A percentile compares a stretch with the other conserved stretches of the same genome.
These are phyloP conservation scores for Rhynchomys soricoides DNA, from an alignment of 2,113 vertebrate genomes.

Conservation along the genomic window DNA sequence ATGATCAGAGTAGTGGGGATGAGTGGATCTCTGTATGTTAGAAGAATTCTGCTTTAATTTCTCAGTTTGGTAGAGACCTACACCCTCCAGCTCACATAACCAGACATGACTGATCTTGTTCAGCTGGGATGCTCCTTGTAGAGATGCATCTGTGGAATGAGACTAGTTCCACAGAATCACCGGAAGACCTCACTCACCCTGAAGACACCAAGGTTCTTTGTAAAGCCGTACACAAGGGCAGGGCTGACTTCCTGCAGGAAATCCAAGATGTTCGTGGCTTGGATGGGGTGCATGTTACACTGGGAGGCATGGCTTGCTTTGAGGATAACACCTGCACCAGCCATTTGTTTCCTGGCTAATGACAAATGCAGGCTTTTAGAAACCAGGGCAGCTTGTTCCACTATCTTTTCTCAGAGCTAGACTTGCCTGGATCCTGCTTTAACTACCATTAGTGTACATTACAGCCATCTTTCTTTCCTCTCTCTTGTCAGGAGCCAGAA, in stretches of 20 bases:
- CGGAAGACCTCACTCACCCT: constrained; percentile 94
- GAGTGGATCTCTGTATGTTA: not conserved
- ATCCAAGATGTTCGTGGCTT: constrained; percentile 96
- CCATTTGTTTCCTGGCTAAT: not conserved
- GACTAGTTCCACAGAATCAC: constrained; percentile 93
- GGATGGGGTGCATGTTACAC: constrained; percentile 96
- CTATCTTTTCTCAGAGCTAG: not conserved
- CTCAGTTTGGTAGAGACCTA: constrained; percentile 96
- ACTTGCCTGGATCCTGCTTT: not conserved
- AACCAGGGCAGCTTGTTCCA: not conserved
- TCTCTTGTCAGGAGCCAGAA: not conserved
- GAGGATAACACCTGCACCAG: constrained; percentile 94
- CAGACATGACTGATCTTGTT: constrained; percentile 98
- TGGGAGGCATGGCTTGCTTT: constrained; percentile 95
- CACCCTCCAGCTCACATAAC: constrained; percentile 96
- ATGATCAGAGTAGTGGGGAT: not conserved
- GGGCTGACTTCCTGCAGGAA: constrained; percentile 96
- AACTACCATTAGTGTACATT: not conserved
- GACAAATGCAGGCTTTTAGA: not conserved
- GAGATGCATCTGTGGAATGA: constrained; percentile 94
- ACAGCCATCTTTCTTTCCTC: not conserved
- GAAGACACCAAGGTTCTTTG: constrained; percentile 96
- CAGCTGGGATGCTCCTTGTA: constrained; percentile 95
- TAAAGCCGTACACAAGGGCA: constrained; percentile 98
- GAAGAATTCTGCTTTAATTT: constrained; percentile 90